phyloP scores from a whole-genome alignment of 2,113 vertebrate species.

The Sorex fumeus region DNA sequence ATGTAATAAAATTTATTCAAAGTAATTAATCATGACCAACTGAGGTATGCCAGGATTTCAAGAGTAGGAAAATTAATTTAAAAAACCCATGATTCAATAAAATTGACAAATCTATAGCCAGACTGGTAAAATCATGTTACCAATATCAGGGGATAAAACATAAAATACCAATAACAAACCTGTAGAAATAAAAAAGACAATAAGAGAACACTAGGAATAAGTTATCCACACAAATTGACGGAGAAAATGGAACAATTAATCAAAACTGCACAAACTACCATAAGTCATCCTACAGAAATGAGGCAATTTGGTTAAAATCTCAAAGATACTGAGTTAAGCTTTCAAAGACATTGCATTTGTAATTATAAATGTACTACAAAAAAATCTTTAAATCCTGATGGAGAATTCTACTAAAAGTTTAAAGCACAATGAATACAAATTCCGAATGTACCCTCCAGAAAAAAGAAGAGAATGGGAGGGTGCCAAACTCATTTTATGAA shows the following conservation, averaged over 20 bases:
- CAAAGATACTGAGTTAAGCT: not conserved
- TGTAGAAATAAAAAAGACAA: conserved; percentile 37
- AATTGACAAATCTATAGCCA: conserved; percentile 61
- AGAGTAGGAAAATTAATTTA: conserved; percentile 57
- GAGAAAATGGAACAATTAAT: conserved; percentile 41
- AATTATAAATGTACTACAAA: conserved; percentile 34
- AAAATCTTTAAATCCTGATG: conserved; percentile 39
- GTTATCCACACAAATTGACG: conserved; percentile 42
- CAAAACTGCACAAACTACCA: conserved; percentile 33
- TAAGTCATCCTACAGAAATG: conserved; percentile 37
- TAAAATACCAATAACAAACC: not conserved
- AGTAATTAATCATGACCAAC: conserved; percentile 66
- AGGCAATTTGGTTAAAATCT: conserved; percentile 48
- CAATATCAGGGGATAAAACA: conserved; percentile 35
- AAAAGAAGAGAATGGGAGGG: not conserved
- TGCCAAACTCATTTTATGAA: conserved; percentile 62
- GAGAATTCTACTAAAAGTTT: not conserved
- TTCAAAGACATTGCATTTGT: conserved; percentile 59
- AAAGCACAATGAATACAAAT: conserved; percentile 13
- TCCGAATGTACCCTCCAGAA: conserved; percentile 57
- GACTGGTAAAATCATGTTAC: conserved; percentile 45
- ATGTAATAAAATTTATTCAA: conserved; percentile 60
- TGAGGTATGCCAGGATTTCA: conserved; percentile 40
- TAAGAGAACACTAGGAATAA: conserved; percentile 41
- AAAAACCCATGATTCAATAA: conserved; percentile 42